phyloP scores from a whole-genome alignment of 1,140 invertebrate genomes.

The Cotesia vestalis region DNA sequence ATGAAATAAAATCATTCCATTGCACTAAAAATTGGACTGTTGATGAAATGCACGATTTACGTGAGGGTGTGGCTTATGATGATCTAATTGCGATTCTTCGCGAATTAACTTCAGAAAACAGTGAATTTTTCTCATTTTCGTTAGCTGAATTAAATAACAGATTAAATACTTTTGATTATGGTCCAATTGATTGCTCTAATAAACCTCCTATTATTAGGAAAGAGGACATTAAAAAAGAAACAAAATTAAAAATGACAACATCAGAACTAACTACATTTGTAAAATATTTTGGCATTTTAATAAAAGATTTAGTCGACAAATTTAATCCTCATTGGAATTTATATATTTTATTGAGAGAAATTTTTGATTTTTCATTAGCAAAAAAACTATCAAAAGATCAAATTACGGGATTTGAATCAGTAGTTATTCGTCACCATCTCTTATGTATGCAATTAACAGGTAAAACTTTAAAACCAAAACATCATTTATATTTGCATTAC shows the following conservation, averaged over 20 bases:
- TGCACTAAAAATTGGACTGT: conserved; percentile 43
- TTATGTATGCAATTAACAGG: conserved; percentile 39
- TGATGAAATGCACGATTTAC: conserved; percentile 43
- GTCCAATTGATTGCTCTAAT: no score
- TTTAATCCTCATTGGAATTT: no score
- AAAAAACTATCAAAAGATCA: conserved; percentile 35
- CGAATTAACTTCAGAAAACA: conserved; percentile 31
- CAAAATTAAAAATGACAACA: no score
- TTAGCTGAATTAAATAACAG: background rate
- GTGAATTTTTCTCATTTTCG: background rate
- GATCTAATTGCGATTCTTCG: conserved; percentile 36
- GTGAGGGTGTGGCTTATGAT: conserved; percentile 40
- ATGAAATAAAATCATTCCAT: conserved; percentile 41
- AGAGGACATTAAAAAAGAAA: no score
- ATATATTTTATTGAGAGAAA: no score
- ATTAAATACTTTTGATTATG: no score
- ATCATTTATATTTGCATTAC: conserved; percentile 47
- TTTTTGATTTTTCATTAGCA: conserved; percentile 27
- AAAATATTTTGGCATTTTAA: no score
- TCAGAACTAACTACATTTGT: no score
- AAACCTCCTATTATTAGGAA: no score
- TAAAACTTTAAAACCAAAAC: conserved; percentile 45
- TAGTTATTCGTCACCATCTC: conserved; percentile 42
- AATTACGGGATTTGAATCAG: conserved; percentile 37
- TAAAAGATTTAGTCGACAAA: no score